Base-by-base conservation (phyloP, 2,113 vertebrate genomes). In the Ceuthmochares aereus region DNA sequence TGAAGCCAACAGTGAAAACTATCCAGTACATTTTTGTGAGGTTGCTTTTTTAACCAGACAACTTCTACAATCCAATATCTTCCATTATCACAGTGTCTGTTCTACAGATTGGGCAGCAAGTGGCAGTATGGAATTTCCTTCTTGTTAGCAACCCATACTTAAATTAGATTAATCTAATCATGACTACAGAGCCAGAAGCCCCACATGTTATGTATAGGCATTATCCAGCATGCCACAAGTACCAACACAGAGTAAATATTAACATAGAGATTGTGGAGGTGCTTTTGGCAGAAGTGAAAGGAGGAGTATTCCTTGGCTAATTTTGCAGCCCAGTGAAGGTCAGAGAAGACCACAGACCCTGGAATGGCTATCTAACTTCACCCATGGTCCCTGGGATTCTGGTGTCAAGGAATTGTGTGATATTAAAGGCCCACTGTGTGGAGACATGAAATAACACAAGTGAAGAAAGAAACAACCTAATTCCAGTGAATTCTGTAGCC, bases 181-280 rank as follows among this genome's bases (percentile, higher is more conserved):
- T 19, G 20, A 74, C 2, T 2, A 22, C 0, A 2, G 11, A 78
- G 59, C 8, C 6, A 4, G 25, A 81, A 49, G 18, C 7, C 30
- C 30, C 17, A 14, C 29, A 52, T 15, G 12, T 66, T 47, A 14
- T 29, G 32, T 8, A 15, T 1, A 32, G 23, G 13, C n/a, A 56
- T 20, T 18, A 29, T 30, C 25, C 30, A 59, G 47, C 23, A 22
- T 42, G 45, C 27, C 0, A 1, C 34, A 37, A 18, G 25, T 34
- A 70, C n/a, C 56, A 72, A 26, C 62, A 45, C 30, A 30, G 21
- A 21, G 18, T 11, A 45, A 76, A 45, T n/a, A 37, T 12, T 55
- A 36, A 14, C 27, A 14, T 7, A 5, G 58, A 13, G 12, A 21
- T 75, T 42, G 40, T 4, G 8, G 40, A 43, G 60, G 18, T 55